Evolutionary conservation across 2,888 invertebrate species (phyloP), one percentile per base, ranked within the genome.

Genomic region (Gonocerus acuteangulatus): DNA sequence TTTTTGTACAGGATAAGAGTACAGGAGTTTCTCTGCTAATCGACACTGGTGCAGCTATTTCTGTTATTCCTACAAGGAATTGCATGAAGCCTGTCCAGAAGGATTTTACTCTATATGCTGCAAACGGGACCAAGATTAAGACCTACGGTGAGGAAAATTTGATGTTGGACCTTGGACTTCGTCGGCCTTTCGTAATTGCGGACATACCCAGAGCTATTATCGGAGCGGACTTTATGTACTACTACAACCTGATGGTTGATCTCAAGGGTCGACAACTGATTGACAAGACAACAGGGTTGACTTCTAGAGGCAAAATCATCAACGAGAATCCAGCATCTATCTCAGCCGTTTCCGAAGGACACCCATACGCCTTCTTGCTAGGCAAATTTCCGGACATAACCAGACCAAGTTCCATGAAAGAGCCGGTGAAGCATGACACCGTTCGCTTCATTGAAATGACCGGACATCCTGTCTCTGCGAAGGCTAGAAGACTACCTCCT

Each of bases 81-180:
- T 11, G 21, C n/a, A 6, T 3, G 11, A n/a, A 23, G 23, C 48
- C 22, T 18, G 15, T 32, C 15, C 18, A 6, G 2, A 18, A n/a
- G 21, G 13, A 15, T 2, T 51, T 51, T 18, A 51, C 22, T 15
- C 42, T 60, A n/a, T 60, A 15, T 51, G 49, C 60, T 1, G 51
- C 60, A 6, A 51, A 49, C 42, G 51, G 18, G 7, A 9, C 60
- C 6, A 36, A 18, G n/a, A 60, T 60, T 4, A 22, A 21, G 18
- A 60, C 60, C 18, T 60, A 51, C 19, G 51, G 51, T 4, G 39
- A 51, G 39, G 34, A 48, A 15, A 49, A 34, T 23, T 27, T 60
- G 9, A 27, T n/a, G 9, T 27, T 60, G 18, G 39, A 51, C 23
- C 22, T 60, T 21, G 60, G 60, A 4, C 60, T 60, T 16, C 39